Base-by-base conservation (phyloP, 2,797 vertebrate genomes). In the Pipistrellus pygmaeus region DNA sequence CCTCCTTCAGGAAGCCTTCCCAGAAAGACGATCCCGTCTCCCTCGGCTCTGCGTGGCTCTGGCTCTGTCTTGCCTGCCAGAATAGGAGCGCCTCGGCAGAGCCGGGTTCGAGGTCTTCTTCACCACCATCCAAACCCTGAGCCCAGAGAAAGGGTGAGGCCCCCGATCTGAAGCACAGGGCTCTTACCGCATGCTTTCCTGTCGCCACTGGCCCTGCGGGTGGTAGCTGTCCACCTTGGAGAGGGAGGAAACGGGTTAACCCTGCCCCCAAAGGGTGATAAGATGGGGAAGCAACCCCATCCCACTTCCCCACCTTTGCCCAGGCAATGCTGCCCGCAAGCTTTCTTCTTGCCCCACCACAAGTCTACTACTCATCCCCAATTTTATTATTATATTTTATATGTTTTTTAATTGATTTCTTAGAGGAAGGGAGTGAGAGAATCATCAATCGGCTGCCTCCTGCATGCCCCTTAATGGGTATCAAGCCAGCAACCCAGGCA, bases 141-240 rank as follows among this genome's bases (percentile, higher is more conserved):
- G 38, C 51, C 76, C n/a, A 1, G 35, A 41, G 48, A 10, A 8
- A 25, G n/a, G 44, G 64, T 12, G 25, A 44, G 13, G 25, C 10
- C 44, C 57, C 10, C 64, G 15, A 0, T 3, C 27, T 23, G 18
- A 46, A 78, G n/a, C 4, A 5, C 0, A 0, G 64, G n/a, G 32
- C 18, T 97, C 98, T 95, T 99, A 98, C 35, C 99, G 99, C 90
- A 99, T 98, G 90, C 97, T 97, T 60, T 98, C 98, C 1, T 98
- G 98, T 3, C 97, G 98, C 83, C 41, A 89, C 0, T 98, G 98
- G 0, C 98, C 98, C 97, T 97, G 6, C 27, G 2, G 12, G 38
- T 73, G 38, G 95, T 83, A 90, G 97, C 89, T 12, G 4, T 94
- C 77, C 84, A 62, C 90, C 96, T 97, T 38, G 48, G 82, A 46